phyloP scores from a whole-genome alignment of 92 coral and sea anemone genomes.

The Micromussa lordhowensis region DNA sequence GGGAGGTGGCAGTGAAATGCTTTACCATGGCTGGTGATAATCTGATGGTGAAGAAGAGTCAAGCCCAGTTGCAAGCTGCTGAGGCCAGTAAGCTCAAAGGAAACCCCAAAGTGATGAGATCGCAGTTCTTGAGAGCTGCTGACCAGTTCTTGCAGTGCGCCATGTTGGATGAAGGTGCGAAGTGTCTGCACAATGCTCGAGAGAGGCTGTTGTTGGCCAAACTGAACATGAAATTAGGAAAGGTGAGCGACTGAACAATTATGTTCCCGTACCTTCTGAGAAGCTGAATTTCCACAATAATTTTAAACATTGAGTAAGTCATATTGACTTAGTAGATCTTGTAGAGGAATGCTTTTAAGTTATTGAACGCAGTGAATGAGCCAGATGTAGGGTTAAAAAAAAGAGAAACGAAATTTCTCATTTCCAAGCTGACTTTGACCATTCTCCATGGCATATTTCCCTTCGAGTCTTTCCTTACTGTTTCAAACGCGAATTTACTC shows the following conservation, averaged over 20 bases:
- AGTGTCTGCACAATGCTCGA: conserved; percentile 81
- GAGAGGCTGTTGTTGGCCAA: conserved; percentile 81
- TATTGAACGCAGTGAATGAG: too few relatives aligned
- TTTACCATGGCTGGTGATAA: conserved; percentile 76
- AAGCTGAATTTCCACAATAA: background rate
- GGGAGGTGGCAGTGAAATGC: conserved; percentile 92
- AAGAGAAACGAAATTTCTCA: too few relatives aligned
- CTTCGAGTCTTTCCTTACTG: too few relatives aligned
- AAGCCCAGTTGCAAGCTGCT: conserved; percentile 88
- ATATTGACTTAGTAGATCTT: too few relatives aligned
- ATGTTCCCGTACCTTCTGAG: background rate
- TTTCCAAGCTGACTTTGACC: too few relatives aligned
- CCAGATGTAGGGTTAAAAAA: too few relatives aligned
- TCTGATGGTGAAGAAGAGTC: conserved; percentile 73
- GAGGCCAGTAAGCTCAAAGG: conserved; percentile 73
- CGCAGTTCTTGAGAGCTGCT: conserved; percentile 81
- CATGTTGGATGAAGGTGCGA: conserved; percentile 84
- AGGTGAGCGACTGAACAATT: conserved; percentile 48
- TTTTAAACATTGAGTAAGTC: background rate
- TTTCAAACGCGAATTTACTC: background rate
- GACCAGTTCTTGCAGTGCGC: conserved; percentile 79
- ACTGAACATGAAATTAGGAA: conserved; percentile 73
- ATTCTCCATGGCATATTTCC: too few relatives aligned
- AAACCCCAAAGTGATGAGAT: conserved; percentile 76
- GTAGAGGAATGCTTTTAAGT: too few relatives aligned